Percentiles rank a stretch among this genome's conserved stretches.
Conservation (phyloP, 2,888 invertebrate genomes). For the Acanthoscelides obtectus region DNA sequence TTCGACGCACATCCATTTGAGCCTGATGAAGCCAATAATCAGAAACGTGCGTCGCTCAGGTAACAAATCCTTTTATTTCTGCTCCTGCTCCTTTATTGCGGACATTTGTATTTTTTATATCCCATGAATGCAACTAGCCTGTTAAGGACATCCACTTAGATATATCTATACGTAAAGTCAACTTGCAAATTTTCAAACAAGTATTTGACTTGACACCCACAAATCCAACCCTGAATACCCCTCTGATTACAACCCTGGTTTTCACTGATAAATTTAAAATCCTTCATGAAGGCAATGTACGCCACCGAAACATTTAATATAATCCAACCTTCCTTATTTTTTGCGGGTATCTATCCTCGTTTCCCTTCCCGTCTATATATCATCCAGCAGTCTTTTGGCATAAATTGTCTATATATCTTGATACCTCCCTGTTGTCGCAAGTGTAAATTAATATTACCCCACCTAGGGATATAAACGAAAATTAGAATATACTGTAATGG, state of each 20-base stretch:
- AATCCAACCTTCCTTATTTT: background rate
- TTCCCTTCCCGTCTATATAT: background rate
- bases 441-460: background rate
- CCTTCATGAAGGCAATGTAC: background rate
- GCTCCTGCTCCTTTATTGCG: too few relatives aligned
- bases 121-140: too few relatives aligned
- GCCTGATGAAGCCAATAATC: too few relatives aligned
- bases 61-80: too few relatives aligned
- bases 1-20: too few relatives aligned
- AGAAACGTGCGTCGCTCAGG: too few relatives aligned
- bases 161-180: too few relatives aligned
- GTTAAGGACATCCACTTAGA: too few relatives aligned
- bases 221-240: too few relatives aligned
- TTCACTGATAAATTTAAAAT: background rate
- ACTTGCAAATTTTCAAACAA: too few relatives aligned
- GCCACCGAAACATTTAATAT: background rate
- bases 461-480: background rate
- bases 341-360: background rate
- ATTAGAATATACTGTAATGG: background rate
- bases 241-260: background rate
- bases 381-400: background rate
- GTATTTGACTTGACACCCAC: too few relatives aligned
- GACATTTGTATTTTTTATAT: too few relatives aligned
- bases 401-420: background rate
- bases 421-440: background rate